Evolutionary conservation across 1,140 invertebrate species (phyloP).

Genomic region (Zaprionus nigranus): DNA sequence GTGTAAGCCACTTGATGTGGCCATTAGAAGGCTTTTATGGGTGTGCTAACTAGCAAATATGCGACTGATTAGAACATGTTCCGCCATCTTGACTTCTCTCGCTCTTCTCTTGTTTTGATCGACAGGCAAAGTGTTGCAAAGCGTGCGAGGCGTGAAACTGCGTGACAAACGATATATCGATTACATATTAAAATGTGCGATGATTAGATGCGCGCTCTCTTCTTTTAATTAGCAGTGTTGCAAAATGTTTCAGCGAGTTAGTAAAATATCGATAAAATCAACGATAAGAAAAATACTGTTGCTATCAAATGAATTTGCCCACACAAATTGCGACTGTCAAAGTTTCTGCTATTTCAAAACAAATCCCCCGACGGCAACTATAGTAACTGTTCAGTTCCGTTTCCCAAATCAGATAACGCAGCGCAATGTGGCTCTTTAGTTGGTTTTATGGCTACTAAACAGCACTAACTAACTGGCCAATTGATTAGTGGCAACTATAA

Average conservation of each 20-base stretch:
- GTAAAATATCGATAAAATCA: too few relatives aligned
- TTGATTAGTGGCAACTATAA: slow-evolving; percentile 70
- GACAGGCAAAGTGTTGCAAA: background rate
- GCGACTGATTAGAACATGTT: slow-evolving; percentile 66
- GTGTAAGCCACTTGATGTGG: slow-evolving; percentile 79
- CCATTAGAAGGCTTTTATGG: slow-evolving; percentile 78
- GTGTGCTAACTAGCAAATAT: slow-evolving; percentile 73
- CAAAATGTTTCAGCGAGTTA: too few relatives aligned
- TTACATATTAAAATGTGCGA: background rate
- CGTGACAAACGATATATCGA: background rate
- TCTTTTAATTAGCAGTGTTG: too few relatives aligned
- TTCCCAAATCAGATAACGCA: slow-evolving; percentile 14
- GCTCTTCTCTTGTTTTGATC: background rate
- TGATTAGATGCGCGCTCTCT: background rate
- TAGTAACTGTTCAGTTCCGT: background rate
- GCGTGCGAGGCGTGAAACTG: background rate
- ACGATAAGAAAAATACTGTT: too few relatives aligned
- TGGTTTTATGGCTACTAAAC: slow-evolving; percentile 55
- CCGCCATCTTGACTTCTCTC: background rate
- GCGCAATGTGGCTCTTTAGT: slow-evolving; percentile 46
- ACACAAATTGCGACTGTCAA: background rate
- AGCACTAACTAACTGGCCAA: slow-evolving; percentile 42
- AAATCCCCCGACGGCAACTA: background rate
- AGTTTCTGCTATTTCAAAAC: background rate
- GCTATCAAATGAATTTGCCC: background rate